Evolutionary conservation across 2,888 invertebrate species (phyloP).

Genomic region (Strigamia maritima): DNA sequence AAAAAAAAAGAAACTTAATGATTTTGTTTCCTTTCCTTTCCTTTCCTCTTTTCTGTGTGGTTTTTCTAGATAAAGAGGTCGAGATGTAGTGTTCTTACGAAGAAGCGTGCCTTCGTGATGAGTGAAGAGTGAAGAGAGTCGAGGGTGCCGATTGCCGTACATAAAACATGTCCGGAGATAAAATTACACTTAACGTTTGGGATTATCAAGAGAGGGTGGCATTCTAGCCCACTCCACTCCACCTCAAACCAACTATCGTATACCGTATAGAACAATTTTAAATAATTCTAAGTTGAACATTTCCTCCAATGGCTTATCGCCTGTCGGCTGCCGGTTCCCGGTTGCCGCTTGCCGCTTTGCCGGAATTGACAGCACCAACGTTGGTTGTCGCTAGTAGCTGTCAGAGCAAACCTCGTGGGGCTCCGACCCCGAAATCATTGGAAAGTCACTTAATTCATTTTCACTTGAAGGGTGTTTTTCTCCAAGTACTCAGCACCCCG

Average conservation of each 20-base stretch:
- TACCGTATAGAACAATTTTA: background rate
- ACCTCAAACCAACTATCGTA: background rate
- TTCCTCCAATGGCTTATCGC: constrained; percentile 19
- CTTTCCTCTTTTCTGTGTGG: too few species aligned
- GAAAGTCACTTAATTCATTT: constrained; percentile 29
- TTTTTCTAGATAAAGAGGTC: background rate
- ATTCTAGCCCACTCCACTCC: background rate
- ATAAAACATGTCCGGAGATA: constrained; percentile 19
- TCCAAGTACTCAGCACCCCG: constrained; percentile 20
- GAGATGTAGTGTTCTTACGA: background rate
- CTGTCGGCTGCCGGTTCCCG: background rate
- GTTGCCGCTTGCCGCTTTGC: background rate
- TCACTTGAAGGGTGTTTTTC: constrained; percentile 22
- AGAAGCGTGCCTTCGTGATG: background rate
- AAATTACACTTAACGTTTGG: constrained; percentile 2
- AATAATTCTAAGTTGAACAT: background rate
- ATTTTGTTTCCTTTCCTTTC: background rate
- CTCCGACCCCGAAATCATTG: constrained; percentile 12
- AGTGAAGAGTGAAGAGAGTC: background rate
- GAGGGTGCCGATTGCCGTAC: too few species aligned
- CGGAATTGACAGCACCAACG: constrained; percentile 13
- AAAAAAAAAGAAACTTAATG: background rate
- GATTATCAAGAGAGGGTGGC: background rate
- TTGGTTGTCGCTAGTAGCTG: background rate
- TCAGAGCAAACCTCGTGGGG: constrained; percentile 7